phyloP scores from a whole-genome alignment of 2,113 vertebrate genomes.

The Forbesichthys papilliferus region DNA sequence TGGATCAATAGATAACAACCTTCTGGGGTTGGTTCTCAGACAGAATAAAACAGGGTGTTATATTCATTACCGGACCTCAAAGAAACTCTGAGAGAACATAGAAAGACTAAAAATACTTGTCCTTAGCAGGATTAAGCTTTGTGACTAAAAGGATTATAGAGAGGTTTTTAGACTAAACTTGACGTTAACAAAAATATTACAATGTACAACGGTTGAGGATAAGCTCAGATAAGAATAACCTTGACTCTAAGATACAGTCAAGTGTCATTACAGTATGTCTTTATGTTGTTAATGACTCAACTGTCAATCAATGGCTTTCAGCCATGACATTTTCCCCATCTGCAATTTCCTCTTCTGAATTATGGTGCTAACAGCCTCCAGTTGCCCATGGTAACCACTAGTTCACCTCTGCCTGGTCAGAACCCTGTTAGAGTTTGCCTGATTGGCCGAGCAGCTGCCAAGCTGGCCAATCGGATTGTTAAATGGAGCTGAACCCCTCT shows the following conservation, averaged over 20 bases:
- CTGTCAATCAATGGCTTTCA: slow-evolving; percentile 29
- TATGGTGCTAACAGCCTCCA: neutral
- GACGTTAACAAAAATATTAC: no score
- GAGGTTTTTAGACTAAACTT: no score
- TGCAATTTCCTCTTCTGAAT: slow-evolving; percentile 19
- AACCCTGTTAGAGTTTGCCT: slow-evolving; percentile 30
- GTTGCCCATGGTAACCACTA: slow-evolving; percentile 3
- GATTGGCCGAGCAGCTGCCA: slow-evolving; percentile 41
- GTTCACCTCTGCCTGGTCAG: slow-evolving; percentile 24
- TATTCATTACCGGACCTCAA: neutral
- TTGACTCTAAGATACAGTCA: neutral
- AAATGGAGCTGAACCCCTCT: slow-evolving; percentile 58
- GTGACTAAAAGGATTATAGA: no score
- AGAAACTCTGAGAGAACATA: no score
- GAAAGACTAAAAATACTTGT: no score
- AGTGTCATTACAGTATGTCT: neutral
- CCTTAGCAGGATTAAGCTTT: no score
- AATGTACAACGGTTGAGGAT: no score
- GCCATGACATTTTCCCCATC: slow-evolving; percentile 7
- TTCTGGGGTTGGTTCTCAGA: slow-evolving; percentile 22
- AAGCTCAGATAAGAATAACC: neutral
- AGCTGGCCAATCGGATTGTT: slow-evolving; percentile 46
- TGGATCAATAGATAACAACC: slow-evolving; percentile 17
- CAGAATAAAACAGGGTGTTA: slow-evolving; percentile 2
- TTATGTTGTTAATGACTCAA: slow-evolving; percentile 3